A percentile compares a stretch with the other conserved stretches of the same genome.
Conservation (phyloP, 1,140 invertebrate species). For the Mactra quadrangularis region DNA sequence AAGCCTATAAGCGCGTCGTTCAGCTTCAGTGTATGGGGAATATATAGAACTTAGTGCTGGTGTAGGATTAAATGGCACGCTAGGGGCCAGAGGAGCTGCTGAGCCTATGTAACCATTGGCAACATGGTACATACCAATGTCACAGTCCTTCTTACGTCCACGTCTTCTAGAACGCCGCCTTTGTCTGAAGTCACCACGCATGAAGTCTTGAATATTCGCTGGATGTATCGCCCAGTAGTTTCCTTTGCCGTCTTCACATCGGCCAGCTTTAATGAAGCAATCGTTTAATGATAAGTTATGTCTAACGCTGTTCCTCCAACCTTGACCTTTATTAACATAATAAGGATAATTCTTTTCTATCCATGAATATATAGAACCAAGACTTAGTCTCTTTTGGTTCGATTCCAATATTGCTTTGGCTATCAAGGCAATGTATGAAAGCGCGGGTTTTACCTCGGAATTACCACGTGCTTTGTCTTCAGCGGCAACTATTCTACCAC, state of each 20-base stretch:
- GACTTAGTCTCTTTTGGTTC: conserved; percentile 73
- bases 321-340: conserved; percentile 78
- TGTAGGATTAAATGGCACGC: conserved; percentile 69
- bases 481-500: conserved; percentile 36
- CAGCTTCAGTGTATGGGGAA: conserved; percentile 81
- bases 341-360: conserved; percentile 81
- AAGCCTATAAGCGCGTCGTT: conserved; percentile 78
- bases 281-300: conserved; percentile 83
- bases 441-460: conserved; percentile 76
- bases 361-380: conserved; percentile 81
- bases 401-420: conserved; percentile 79
- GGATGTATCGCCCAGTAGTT: conserved; percentile 98
- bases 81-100: conserved; percentile 62
- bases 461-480: conserved; percentile 67
- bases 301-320: conserved; percentile 83
- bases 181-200: conserved; percentile 93
- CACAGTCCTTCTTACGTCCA: conserved; percentile 79
- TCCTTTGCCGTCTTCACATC: conserved; percentile 82
- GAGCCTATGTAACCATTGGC: conserved; percentile 73
- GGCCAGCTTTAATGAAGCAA: conserved; percentile 82
- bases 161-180: conserved; percentile 75
- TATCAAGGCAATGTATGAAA: conserved; percentile 81
- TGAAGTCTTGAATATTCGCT: conserved; percentile 97
- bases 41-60: conserved; percentile 77
- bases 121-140: conserved; percentile 77